A percentile compares a stretch with the other conserved stretches of the same genome.
These are phyloP conservation scores for Actias luna DNA, from an alignment of 2,888 invertebrate species.

Conservation along the genomic window DNA sequence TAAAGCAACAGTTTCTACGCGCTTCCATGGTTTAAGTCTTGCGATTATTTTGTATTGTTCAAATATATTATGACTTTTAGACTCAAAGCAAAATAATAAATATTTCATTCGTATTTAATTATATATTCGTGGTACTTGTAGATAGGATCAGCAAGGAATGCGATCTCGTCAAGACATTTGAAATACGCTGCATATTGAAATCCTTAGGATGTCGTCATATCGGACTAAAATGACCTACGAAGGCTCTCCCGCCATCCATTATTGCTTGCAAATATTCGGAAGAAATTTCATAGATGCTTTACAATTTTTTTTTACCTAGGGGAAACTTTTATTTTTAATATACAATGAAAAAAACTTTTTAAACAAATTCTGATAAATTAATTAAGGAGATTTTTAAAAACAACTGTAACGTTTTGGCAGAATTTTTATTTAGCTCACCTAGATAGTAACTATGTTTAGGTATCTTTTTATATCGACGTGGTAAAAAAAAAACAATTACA, in stretches of 20 bases:
- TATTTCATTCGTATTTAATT: conserved; percentile 69
- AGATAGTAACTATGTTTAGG: no score
- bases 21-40: conserved; percentile 1
- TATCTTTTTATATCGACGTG: no score
- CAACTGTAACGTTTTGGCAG: no score
- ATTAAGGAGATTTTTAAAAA: no score
- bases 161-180: conserved; percentile 62
- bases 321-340: no score
- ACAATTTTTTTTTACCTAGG: conserved; percentile 3
- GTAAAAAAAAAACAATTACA: no score
- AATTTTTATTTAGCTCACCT: no score
- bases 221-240: conserved; percentile 62
- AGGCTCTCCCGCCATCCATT: conserved; percentile 39
- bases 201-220: conserved; percentile 65
- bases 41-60: conserved; percentile 12
- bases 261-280: conserved; percentile 52
- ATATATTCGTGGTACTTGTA: conserved; percentile 51
- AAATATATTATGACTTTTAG: conserved; percentile 20
- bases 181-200: conserved; percentile 76
- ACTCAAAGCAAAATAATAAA: conserved; percentile 28
- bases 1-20: conserved; percentile 26
- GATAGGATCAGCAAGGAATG: conserved; percentile 48
- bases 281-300: conserved; percentile 23
- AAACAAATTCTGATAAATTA: no score
- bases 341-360: no score